These are phyloP conservation scores for Diabrotica undecimpunctata DNA, from an alignment of 1,140 invertebrate species.

Conservation along the genomic window DNA sequence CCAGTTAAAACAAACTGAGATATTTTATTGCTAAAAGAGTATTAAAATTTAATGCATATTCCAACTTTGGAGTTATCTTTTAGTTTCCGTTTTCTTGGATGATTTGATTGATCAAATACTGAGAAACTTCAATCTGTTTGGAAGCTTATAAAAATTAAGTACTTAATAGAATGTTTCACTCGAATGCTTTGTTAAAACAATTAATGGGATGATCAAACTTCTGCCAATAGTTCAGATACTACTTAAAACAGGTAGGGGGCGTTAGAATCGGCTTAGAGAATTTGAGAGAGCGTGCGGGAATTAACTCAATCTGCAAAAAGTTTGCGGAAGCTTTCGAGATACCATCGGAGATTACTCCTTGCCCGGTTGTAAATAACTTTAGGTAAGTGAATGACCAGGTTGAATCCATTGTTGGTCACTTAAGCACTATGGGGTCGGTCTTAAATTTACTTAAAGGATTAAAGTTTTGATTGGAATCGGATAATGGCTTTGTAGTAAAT, in stretches of 20 bases:
- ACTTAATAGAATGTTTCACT: no score
- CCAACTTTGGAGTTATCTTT: no score
- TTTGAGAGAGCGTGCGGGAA: neutral
- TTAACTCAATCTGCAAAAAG: constrained; percentile 1
- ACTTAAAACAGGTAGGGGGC: neutral
- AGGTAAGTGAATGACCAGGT: neutral
- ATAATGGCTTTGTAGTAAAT: no score
- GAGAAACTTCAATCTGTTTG: no score
- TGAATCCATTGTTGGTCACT: neutral
- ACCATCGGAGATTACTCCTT: neutral
- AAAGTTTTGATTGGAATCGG: neutral
- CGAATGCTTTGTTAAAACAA: neutral
- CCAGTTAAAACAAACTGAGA: no score
- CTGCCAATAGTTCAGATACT: neutral
- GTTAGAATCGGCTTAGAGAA: neutral
- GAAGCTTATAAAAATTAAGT: no score
- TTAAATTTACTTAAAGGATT: neutral
- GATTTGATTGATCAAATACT: no score
- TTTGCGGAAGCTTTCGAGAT: neutral
- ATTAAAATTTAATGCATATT: no score
- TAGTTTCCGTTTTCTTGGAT: no score
- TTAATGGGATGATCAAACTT: neutral
- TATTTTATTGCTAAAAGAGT: no score
- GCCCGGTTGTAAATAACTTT: neutral
- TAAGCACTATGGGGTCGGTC: neutral